Base-by-base conservation (phyloP, 2,888 invertebrate species). In the Drosophila rubida region DNA sequence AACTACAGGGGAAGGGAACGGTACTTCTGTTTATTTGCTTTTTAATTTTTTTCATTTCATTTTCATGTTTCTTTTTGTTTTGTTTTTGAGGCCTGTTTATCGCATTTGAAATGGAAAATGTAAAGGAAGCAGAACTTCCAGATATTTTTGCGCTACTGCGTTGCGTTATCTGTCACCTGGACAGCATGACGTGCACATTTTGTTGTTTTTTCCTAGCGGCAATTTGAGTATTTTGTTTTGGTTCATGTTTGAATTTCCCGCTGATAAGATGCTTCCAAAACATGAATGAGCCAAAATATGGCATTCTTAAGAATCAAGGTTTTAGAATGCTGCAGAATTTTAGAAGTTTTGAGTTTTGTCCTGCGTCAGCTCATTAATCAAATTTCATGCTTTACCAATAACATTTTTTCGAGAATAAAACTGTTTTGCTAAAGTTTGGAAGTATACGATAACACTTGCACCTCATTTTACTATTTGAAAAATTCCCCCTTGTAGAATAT, bases 171-270 rank as follows among this genome's bases (percentile, higher is more conserved):
- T 70, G 54, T 13, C 66, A 74, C 32, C 55, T 70, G 74, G 67
- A 71, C 67, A 75, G 50, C 75, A 75, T 75, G 67, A 71, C 67
- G 75, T 23, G 70, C 61, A 74, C 61, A 74, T 66, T 74, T 55
- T 19, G 30, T 35, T 55, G 44, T 42, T 59, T 62, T 69, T 75
- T 67, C 41, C 50, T 58, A 49, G 55, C 46, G 45, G 65, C 55
- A 69, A 57, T 72, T 60, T 62, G 49, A 49, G 57, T 59, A 51
- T 42, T 51, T 44, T 53, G 44, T 37, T 53, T 53, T 57, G 27
- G 48, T 37, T 44, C 46, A 46, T 11, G 25, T 44, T 16, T 41
- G 27, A 19, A 62, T 35, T 59, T 51, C 50, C 70, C 50, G 49
- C 65, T 58, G 69, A 70, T 32, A 67, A 61, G 35, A 23, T 7